Evolutionary conservation across 23 tunicate species (phyloP), one percentile per base, ranked within the genome.

Genomic region (Oikopleura albicans): DNA sequence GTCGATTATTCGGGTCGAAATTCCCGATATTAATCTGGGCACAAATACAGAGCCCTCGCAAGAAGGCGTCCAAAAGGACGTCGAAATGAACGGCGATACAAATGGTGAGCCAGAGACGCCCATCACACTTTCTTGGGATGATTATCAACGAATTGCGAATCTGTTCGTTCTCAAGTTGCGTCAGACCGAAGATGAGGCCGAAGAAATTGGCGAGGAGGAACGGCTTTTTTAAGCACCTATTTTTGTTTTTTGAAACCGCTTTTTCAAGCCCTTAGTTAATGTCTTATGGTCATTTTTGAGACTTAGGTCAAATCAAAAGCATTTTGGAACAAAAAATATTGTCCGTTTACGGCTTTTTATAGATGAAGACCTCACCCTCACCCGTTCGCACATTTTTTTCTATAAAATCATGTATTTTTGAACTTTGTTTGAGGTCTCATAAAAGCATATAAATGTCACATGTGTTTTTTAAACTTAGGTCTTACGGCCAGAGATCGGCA

Each of bases 1-100:
- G 66, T 95, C 99, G 0, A 88, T 95, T 63, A 95, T 95, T 66
- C 89, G 94, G 16, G 99, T 95, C 12, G 99, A 95, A 84, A 95
- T 90, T 28, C 99, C 99, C 0, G 99, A 95, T 75, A 89, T 95
- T 0, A 95, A 95, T 56, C 87, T 95, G 57, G 79, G 86, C 36
- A 87, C 88, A 0, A 95, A 84, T 71, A 66, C 83, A 39, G 76
- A 57, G 1, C 33, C 86, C 34, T 27, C 76, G 1, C 36, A 84
- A 12, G 86, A 4, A 8, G 34, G 22, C n/a, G 75, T 33, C 84
- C 75, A 84, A 40, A 8, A 41, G 27, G 75, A 84, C 35, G 76
- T 84, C 27, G 63, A 56, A 33, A 31, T 22, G 76, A 38, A 39
- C 1, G 75, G 63, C 66, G 76, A 40, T 1, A 37, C 34, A 35